A percentile compares a stretch with the other conserved stretches of the same genome.
phyloP scores from a whole-genome alignment of 2,888 invertebrate genomes.

The Troilus luridus region DNA sequence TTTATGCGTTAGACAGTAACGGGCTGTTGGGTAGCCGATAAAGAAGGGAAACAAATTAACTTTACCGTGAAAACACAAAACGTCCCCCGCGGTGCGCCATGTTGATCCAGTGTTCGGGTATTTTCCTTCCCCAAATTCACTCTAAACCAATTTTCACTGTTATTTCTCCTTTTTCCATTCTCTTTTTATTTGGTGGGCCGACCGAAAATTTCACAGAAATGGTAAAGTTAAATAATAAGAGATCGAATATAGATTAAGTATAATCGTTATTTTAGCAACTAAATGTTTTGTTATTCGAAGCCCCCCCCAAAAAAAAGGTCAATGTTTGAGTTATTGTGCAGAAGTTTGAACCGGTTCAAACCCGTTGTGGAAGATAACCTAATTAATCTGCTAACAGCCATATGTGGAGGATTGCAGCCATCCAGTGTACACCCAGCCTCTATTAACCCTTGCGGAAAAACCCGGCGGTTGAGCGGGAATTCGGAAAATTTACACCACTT shows the following conservation, averaged over 20 bases:
- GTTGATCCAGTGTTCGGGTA: constrained; percentile 22
- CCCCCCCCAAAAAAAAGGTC: no score
- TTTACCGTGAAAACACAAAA: constrained; percentile 46
- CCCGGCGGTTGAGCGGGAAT: no score
- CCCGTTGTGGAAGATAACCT: no score
- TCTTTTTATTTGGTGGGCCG: neutral
- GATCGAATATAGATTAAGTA: neutral
- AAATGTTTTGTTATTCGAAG: neutral
- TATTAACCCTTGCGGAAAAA: no score
- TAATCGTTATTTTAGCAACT: neutral
- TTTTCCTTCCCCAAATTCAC: neutral
- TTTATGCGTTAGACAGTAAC: constrained; percentile 23
- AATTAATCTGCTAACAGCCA: no score
- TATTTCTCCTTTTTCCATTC: neutral
- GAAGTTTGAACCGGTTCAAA: no score
- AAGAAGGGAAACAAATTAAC: constrained; percentile 45
- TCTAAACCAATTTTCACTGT: constrained; percentile 24
- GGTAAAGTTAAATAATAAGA: neutral
- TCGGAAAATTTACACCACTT: no score
- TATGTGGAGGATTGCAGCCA: no score
- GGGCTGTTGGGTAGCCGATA: neutral
- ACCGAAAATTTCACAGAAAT: neutral
- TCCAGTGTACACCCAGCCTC: no score
- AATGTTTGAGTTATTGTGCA: no score
- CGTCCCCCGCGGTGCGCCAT: constrained; percentile 10